phyloP scores from a whole-genome alignment of 2,113 vertebrate species.

The Bos indicus region DNA sequence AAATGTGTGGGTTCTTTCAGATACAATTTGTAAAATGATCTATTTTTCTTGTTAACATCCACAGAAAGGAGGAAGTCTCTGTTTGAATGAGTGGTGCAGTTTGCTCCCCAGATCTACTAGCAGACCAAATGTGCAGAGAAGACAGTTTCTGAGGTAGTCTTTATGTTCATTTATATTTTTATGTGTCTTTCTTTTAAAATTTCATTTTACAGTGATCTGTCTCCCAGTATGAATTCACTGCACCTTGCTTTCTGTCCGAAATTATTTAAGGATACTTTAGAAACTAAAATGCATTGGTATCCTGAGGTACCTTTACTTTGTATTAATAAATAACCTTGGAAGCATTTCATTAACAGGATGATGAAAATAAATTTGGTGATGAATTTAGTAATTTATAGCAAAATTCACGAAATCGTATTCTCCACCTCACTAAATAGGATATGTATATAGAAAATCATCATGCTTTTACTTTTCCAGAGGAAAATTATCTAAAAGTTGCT shows the following conservation, averaged over 20 bases:
- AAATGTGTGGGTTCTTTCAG: not conserved
- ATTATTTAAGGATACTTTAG: not conserved
- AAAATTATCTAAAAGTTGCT: not conserved
- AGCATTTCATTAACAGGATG: not conserved
- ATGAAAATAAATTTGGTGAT: slow-evolving; percentile 25
- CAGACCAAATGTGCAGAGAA: not conserved
- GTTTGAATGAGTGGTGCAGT: not conserved
- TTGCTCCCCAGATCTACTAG: not conserved
- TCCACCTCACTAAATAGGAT: not conserved
- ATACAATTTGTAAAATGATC: not conserved
- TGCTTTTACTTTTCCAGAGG: not conserved
- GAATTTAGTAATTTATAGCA: slow-evolving; percentile 3
- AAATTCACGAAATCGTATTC: not conserved
- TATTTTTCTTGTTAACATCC: not conserved
- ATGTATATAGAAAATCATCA: not conserved
- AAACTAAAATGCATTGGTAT: not conserved
- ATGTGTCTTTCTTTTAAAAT: not conserved
- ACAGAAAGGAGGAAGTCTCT: not conserved
- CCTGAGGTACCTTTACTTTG: not conserved
- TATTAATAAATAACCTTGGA: slow-evolving; percentile 22
- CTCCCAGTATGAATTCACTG: not conserved
- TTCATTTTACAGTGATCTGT: not conserved
- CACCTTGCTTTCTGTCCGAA: not conserved
- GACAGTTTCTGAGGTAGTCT: not conserved
- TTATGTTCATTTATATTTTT: slow-evolving; percentile 11